Percentiles rank a stretch among this genome's conserved stretches.
phyloP scores from a whole-genome alignment of 2,113 vertebrate species.

The rat (Rattus norvegicus) region GRCr8 NC_086036.1:14503001-14503500 shows the following conservation, averaged over 20 bases:
- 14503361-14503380: background rate
- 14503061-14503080: background rate
- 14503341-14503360: background rate
- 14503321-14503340: background rate
- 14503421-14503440: slow-evolving; percentile 7
- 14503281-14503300: background rate
- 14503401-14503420: background rate
- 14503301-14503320: background rate
- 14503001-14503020: background rate
- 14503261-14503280: background rate
- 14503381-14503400: background rate
- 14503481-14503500: background rate
- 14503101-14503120: background rate
- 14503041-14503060: too few species aligned
- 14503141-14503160: background rate
- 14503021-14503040: too few species aligned
- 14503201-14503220: background rate
- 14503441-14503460: background rate
- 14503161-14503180: background rate
- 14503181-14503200: background rate
- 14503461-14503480: background rate
- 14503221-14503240: background rate
- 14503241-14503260: background rate
- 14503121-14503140: background rate
- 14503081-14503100: background rate